Base-by-base conservation (phyloP, 1,140 invertebrate species). In the Atopsyche davidsoni region DNA sequence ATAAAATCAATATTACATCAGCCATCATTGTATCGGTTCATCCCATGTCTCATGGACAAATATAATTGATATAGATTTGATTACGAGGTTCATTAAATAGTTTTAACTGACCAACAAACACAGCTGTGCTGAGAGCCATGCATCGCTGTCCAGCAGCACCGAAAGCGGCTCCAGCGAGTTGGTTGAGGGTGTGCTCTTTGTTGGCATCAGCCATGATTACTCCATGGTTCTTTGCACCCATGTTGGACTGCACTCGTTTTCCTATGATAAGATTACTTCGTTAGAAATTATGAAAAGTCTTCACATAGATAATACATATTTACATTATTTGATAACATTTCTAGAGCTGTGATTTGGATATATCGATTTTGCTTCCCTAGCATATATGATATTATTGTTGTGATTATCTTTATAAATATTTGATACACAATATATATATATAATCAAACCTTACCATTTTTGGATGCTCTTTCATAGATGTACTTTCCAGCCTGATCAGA, bases 151-250 rank as follows among this genome's bases (percentile, higher is more conserved):
- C 87, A 34, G 88, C 88, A 1, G 88, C 87, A 1, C 96, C 97
- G 72, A 98, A 99, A 1, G 93, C 96, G 21, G 96, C 96, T 0
- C 96, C 96, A 19, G 89, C 83, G 31, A 99, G 75, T 65, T 93
- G 89, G 55, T 96, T 97, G 1, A 98, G 72, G 0, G 94, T 94
- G 61, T 92, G 86, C 64, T 96, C 94, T 70, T 98, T 98, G 67
- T 98, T 96, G 10, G 96, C 96, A 75, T 99, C 96, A 13, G 93
- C 86, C 78, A 99, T 80, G 25, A 99, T 81, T 4, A 99, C 83
- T 46, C 96, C 96, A 68, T 99, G 97, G 69, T 99, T 99, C 73
- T 99, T 99, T 1, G 97, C 96, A 16, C 96, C 96, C 91, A 98
- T 95, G 66, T 99, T 98, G 38, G 89, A 91, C 70, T 99, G 96